Base-by-base conservation (phyloP, 2,113 vertebrate species). In the Daubentonia madagascariensis region DNA sequence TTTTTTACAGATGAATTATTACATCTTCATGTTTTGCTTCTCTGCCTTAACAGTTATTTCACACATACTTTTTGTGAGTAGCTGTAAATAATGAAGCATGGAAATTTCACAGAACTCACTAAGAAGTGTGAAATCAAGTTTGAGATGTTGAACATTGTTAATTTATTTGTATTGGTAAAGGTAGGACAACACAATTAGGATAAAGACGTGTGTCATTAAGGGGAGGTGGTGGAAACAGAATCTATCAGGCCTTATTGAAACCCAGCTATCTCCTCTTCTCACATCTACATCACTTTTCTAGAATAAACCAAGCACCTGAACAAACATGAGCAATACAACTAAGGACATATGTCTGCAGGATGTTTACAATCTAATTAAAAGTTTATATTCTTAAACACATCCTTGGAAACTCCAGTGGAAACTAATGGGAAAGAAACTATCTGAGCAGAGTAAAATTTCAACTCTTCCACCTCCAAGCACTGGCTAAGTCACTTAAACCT, bases 1-100 rank as follows among this genome's bases (percentile, higher is more conserved):
- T 72, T 88, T 96, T 89, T 97, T 93, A 54, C 75, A 96, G 67
- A 89, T 72, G 81, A 96, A 61, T 97, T 95, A 85, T 92, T 92
- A 48, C n/a, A 91, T 78, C 85, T 92, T 97, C 12, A 0, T 40
- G 75, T 91, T 97, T 94, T 90, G 65, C 92, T 94, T 32, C 96
- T 70, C 80, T 7, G 4, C 70, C 67, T 96, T 97, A 90, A 20
- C 95, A n/a, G 84, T 79, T 70, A 78, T 94, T 97, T 96, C 98
- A 97, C 97, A 96, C 85, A 59, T 72, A 73, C 68, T 97, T 32
- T 3, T 10, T 45, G 78, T 12, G 14, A 93, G 84, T 83, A 85
- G 72, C 88, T 70, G 52, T 10, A 12, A 54, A 91, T 16, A 85
- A 94, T 76, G 90, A 92, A 90, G 97, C 45, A 23, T 87, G 50